Conservation (phyloP, 2,888 invertebrate species). For the Nipponacmea schrenckii region DNA sequence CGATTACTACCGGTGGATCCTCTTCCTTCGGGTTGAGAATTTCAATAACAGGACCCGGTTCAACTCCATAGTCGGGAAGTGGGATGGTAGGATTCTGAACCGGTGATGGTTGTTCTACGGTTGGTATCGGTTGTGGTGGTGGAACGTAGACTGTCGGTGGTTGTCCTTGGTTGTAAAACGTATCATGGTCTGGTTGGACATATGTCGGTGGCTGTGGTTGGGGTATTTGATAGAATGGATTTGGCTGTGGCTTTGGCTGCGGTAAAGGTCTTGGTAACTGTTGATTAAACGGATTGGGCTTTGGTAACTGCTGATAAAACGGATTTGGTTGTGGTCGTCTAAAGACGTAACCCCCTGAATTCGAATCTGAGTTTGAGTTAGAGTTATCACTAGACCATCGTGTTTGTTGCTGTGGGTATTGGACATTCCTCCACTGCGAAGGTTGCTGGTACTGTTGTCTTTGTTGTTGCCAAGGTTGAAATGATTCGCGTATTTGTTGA, state of each 20-base stretch:
- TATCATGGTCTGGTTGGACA: not conserved
- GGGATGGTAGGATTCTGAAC: not conserved
- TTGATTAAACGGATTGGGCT: not conserved
- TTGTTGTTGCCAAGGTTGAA: not conserved
- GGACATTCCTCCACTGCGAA: no score
- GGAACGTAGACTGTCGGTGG: not conserved
- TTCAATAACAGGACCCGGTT: not conserved
- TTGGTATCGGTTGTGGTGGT: not conserved
- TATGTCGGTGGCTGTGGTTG: not conserved
- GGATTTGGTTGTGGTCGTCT: not conserved
- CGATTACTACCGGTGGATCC: not conserved
- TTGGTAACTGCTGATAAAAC: not conserved
- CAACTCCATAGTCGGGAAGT: not conserved
- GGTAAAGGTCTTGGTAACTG: not conserved
- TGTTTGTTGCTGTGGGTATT: not conserved
- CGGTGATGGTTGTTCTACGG: not conserved
- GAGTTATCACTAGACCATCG: not conserved
- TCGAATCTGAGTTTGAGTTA: not conserved
- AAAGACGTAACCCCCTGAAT: not conserved
- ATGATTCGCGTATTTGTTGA: not conserved
- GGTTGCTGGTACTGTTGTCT: not conserved
- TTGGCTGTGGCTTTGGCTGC: not conserved
- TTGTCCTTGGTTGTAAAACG: not conserved
- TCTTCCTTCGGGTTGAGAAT: not conserved
- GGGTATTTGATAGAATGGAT: not conserved